Base-by-base conservation (phyloP, 2,797 vertebrate species). In the Echeneis naucrates region DNA sequence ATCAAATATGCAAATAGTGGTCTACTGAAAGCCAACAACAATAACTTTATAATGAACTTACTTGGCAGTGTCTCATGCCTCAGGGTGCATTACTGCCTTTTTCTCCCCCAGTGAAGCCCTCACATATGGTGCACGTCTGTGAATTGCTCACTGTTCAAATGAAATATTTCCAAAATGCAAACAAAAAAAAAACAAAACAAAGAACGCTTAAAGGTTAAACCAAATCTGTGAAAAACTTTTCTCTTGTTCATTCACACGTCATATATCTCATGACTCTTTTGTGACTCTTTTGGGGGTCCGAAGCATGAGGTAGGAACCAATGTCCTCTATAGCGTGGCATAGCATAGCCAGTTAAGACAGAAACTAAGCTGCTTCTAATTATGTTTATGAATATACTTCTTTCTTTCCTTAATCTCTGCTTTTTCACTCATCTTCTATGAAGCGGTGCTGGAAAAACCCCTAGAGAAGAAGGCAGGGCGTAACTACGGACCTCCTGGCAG, bases 391-490 rank as follows among this genome's bases (percentile, higher is more conserved):
- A 51, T 17, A 63, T 12, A 12, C 24, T 37, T 32, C 35, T 53
- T 2, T 61, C 7, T 57, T 24, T 38, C 5, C 10, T 27, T 8
- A 17, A 4, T 63, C 42, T 40, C 26, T 30, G 5, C 61, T 33
- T 30, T 6, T 35, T 44, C 23, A 16, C 50, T 69, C 50, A 21
- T 62, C 63, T 78, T 33, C 23, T 0, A 11, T 63, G 26, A 88
- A 98, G 97, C 89, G 24, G 87, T 96, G 50, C 83, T 98, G 68
- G 96, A 98, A 88, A 97, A 96, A 72, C 95, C 97, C 68, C 92
- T 99, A 21, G 98, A 99, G 66, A 99, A 98, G 82, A 99, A 98
- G 81, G 95, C 97, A 0, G 98, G 98, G 19, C 94, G 96, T 69
- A 98, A 92, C 81, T 98, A 97, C 0, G 95, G 96, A 2, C 97